Evolutionary conservation across 2,113 vertebrate genomes (phyloP), one percentile per base, ranked within the genome.

Genomic region (Cochlearius cochlearius): DNA sequence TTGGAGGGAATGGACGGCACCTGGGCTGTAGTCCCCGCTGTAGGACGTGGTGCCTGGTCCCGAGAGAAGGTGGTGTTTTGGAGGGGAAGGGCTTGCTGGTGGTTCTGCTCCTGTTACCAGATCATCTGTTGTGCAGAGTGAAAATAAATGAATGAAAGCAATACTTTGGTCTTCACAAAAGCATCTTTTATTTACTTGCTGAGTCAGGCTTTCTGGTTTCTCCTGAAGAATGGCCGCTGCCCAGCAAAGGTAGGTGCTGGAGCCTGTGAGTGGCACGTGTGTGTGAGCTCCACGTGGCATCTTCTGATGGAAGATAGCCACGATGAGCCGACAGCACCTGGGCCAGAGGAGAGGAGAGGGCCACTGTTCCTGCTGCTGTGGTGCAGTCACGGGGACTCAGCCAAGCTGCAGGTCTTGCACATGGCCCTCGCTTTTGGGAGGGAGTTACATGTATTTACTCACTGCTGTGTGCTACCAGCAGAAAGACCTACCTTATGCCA

Each of bases 241-340:
- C 94, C 93, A 88, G 96, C 92, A 96, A 96, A 96, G 75, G 90
- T 96, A 68, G 90, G 75, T 1, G 10, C 96, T 94, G 94, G 83
- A 91, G 53, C 86, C 89, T 92, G 94, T 2, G 5, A 53, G 88
- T 26, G 52, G 94, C 45, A 56, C 1, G 1, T 88, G 67, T 84
- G 47, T 22, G 38, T 56, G 92, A 97, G 91, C 88, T 97, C 72
- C 91, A 82, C 4, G 1, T 95, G 94, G 76, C 94, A 90, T 83
- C 91, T 97, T 93, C 95, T 94, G 96, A 93, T 94, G 91, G 94
- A 96, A 95, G 96, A 90, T 62, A 95, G 64, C 94, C 69, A 36
- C 68, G 92, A 96, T n/a, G 83, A 96, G 91, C 87, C 43, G 63
- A 93, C 49, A 64, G 92, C 92, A 93, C 58, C 87, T 96, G 92